Conservation (phyloP, 2,113 vertebrate species). For the Antechinus stuartii region DNA sequence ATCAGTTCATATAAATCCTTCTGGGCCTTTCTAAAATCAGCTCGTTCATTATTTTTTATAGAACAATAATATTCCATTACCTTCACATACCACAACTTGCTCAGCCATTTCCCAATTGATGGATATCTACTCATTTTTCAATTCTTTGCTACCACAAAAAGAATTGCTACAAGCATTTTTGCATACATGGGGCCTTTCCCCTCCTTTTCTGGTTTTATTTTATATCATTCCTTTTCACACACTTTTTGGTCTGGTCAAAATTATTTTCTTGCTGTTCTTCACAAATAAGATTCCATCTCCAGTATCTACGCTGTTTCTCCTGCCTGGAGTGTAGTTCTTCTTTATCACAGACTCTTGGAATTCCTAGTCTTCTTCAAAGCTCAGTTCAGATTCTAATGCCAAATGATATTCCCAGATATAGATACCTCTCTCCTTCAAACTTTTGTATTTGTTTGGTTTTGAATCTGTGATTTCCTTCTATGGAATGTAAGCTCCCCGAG, state of each 20-base stretch:
- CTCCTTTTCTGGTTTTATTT: neutral
- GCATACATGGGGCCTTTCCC: no score
- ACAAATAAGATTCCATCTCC: neutral
- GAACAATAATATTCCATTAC: no score
- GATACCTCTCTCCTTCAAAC: neutral
- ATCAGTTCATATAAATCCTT: no score
- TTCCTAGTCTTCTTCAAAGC: neutral
- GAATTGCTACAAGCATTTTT: no score
- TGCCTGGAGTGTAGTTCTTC: neutral
- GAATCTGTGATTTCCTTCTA: neutral
- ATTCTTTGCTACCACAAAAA: no score
- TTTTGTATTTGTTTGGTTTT: neutral
- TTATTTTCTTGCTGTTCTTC: neutral
- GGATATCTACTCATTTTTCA: no score
- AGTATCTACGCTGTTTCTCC: neutral
- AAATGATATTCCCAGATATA: neutral
- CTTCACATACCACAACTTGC: no score
- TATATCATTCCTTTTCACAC: neutral
- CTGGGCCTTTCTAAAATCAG: no score
- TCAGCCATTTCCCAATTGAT: no score
- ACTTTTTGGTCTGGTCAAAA: neutral
- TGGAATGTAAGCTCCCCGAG: neutral
- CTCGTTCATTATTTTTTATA: no score
- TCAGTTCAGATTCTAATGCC: neutral
- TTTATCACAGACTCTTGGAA: neutral